A percentile compares a stretch with the other conserved stretches of the same genome.
Conservation (phyloP, 1,140 invertebrate species). For the Melitaea cinxia region DNA sequence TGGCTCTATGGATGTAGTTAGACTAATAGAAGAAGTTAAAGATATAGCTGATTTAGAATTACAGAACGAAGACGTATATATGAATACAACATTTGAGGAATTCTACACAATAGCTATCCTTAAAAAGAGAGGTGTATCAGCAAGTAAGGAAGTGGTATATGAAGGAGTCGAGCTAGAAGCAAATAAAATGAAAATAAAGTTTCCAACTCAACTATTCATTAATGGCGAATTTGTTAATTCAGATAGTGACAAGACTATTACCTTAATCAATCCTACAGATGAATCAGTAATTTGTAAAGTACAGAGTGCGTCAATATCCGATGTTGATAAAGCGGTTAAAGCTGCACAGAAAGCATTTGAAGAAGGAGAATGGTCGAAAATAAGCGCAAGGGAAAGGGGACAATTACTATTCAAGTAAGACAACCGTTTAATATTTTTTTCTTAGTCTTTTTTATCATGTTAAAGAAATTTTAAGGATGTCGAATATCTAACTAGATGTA, state of each 20-base stretch:
- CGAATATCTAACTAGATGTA: too few species aligned
- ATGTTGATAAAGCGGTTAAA: slow-evolving; percentile 93
- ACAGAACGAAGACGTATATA: slow-evolving; percentile 95
- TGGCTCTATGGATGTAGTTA: slow-evolving; percentile 97
- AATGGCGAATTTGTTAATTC: slow-evolving; percentile 94
- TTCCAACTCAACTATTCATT: slow-evolving; percentile 95
- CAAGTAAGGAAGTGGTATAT: slow-evolving; percentile 83
- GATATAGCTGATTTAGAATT: slow-evolving; percentile 89
- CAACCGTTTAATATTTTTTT: neutral
- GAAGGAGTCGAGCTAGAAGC: slow-evolving; percentile 88
- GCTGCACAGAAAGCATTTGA: slow-evolving; percentile 94
- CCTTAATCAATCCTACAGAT: slow-evolving; percentile 92
- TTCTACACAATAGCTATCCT: slow-evolving; percentile 87
- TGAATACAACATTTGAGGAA: slow-evolving; percentile 94
- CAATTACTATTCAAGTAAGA: slow-evolving; percentile 86
- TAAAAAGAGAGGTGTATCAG: slow-evolving; percentile 84
- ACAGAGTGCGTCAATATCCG: slow-evolving; percentile 88
- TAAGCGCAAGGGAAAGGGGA: slow-evolving; percentile 91
- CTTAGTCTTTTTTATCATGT: too few species aligned
- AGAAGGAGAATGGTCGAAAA: slow-evolving; percentile 93
- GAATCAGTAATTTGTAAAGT: slow-evolving; percentile 92
- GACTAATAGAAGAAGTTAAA: slow-evolving; percentile 96
- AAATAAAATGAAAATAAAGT: slow-evolving; percentile 92
- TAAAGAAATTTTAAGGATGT: too few species aligned
- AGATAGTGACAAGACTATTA: slow-evolving; percentile 84